phyloP scores from a whole-genome alignment of 1,140 invertebrate species.

The Varroa destructor region DNA sequence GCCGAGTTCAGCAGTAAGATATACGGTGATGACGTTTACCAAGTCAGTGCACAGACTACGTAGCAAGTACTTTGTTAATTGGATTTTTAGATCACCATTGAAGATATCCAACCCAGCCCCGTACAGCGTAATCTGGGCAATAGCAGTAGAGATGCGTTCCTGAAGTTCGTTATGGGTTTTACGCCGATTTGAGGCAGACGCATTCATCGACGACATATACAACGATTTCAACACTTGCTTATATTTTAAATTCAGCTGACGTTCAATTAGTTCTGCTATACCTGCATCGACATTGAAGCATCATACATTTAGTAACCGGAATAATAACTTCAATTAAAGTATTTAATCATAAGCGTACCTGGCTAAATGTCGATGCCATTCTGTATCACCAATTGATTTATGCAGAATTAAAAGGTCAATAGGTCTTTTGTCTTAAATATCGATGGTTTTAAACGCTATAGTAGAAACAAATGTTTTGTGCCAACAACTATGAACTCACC shows the following conservation, averaged over 20 bases:
- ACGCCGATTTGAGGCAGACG: conserved; percentile 47
- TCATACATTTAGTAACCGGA: not conserved
- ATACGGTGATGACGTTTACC: conserved; percentile 54
- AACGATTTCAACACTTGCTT: conserved; percentile 50
- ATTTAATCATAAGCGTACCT: not conserved
- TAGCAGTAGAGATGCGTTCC: conserved; percentile 61
- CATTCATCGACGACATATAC: conserved; percentile 52
- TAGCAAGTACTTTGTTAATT: conserved; percentile 63
- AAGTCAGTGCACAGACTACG: conserved; percentile 72
- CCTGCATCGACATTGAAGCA: not conserved
- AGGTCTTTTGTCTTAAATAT: too few relatives aligned
- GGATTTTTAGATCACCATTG: conserved; percentile 48
- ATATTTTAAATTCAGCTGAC: conserved; percentile 40
- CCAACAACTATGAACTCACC: conserved; percentile 23
- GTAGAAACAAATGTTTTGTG: not conserved
- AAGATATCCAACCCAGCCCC: conserved; percentile 66
- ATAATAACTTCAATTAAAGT: not conserved
- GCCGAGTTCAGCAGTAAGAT: conserved; percentile 43
- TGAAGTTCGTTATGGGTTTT: conserved; percentile 64
- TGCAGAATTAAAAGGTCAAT: not conserved
- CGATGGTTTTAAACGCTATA: too few relatives aligned
- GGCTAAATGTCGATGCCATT: not conserved
- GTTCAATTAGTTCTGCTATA: conserved; percentile 28
- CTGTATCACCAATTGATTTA: not conserved
- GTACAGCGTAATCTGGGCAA: conserved; percentile 61